phyloP scores from a whole-genome alignment of 2,113 vertebrate genomes.

The Onychostruthus taczanowskii region DNA sequence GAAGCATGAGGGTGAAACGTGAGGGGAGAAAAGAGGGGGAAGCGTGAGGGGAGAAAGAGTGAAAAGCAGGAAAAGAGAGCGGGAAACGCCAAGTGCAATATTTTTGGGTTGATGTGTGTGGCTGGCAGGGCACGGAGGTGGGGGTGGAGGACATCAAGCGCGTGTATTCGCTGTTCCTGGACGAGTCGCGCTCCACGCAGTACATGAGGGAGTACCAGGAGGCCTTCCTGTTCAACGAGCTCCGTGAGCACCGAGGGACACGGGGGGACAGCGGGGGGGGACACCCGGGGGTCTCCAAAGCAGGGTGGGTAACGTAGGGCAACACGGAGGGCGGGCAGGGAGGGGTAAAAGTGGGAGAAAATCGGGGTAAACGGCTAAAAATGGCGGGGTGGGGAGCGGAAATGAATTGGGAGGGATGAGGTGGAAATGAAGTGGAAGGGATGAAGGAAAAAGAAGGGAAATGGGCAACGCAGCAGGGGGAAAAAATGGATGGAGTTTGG shows the following conservation, averaged over 20 bases:
- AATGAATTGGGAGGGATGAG: no score
- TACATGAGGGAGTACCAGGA: not conserved
- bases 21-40: not conserved
- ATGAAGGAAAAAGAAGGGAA: not conserved
- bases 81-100: accelerated
- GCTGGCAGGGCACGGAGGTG: not conserved
- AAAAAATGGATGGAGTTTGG: not conserved
- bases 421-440: no score
- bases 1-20: no score
- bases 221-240: not conserved
- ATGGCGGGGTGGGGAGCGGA: accelerated
- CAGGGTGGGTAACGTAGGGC: not conserved
- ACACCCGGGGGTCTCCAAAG: not conserved
- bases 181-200: not conserved
- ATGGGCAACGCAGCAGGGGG: not conserved
- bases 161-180: not conserved
- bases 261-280: not conserved
- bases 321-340: no score
- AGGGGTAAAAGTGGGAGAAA: no score
- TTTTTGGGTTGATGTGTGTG: not conserved
- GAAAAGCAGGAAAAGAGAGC: not conserved
- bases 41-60: not conserved
- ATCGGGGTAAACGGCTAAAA: not conserved
- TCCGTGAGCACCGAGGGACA: not conserved
- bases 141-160: not conserved